These are phyloP conservation scores for Brachionichthys hirsutus DNA, from an alignment of 2,113 vertebrate genomes.

Conservation along the genomic window DNA sequence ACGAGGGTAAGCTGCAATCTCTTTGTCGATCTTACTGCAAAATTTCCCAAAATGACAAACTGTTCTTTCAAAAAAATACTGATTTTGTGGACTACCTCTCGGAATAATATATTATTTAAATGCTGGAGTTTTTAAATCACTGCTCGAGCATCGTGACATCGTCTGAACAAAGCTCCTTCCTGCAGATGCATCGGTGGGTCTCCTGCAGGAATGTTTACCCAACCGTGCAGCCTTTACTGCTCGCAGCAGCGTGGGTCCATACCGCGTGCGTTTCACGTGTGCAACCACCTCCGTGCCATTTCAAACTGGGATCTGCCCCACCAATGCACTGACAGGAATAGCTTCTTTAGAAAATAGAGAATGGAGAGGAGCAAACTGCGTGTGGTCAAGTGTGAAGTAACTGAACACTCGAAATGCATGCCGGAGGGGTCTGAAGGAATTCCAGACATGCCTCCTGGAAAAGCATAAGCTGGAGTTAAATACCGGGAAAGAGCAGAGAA, in stretches of 20 bases:
- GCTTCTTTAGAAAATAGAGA: slow-evolving; percentile 56
- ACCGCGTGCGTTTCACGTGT: slow-evolving; percentile 53
- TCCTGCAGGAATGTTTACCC: slow-evolving; percentile 69
- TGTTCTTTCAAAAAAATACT: neutral
- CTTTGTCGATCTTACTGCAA: neutral
- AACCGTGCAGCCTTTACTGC: slow-evolving; percentile 57
- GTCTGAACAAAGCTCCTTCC: slow-evolving; percentile 46
- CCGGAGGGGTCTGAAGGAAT: slow-evolving; percentile 35
- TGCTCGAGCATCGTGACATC: no score
- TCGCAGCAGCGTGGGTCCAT: slow-evolving; percentile 29
- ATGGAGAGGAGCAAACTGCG: slow-evolving; percentile 46
- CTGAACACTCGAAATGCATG: slow-evolving; percentile 12
- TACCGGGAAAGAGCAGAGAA: no score
- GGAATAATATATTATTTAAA: neutral
- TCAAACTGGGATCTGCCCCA: slow-evolving; percentile 43
- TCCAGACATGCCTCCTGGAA: slow-evolving; percentile 55
- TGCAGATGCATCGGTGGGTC: slow-evolving; percentile 35
- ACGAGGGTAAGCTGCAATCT: neutral
- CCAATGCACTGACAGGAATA: slow-evolving; percentile 52
- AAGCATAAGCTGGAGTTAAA: slow-evolving; percentile 12
- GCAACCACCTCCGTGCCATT: slow-evolving; percentile 45
- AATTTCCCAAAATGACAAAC: neutral
- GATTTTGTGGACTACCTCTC: neutral
- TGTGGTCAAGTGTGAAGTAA: slow-evolving; percentile 52
- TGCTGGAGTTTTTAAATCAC: no score